Conservation (phyloP, 2,797 vertebrate genomes). For the Denticeps clupeoides region DNA sequence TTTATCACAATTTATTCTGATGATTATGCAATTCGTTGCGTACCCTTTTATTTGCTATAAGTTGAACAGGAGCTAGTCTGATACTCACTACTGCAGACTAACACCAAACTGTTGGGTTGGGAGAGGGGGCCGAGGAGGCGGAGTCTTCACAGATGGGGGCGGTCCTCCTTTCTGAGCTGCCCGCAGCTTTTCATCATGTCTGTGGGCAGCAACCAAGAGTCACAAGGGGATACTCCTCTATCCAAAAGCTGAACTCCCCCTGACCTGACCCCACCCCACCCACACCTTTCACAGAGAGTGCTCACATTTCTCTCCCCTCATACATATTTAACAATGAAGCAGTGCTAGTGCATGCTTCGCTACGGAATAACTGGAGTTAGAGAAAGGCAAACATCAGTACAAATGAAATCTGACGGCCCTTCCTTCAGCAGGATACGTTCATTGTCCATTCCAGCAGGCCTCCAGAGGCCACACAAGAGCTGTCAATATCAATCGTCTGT, state of each 20-base stretch:
- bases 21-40: no score
- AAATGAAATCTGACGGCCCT: neutral
- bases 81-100: constrained; percentile 75
- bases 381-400: neutral
- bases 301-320: neutral
- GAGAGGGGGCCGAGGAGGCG: constrained; percentile 69
- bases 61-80: no score
- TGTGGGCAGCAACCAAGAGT: constrained; percentile 25
- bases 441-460: neutral
- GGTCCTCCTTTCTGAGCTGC: constrained; percentile 43
- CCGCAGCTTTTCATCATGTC: constrained; percentile 65
- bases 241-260: neutral
- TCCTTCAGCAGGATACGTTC: neutral
- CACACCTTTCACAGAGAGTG: no score
- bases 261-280: neutral
- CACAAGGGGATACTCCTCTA: neutral
- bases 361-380: neutral
- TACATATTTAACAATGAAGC: neutral
- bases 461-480: neutral
- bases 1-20: no score
- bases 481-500: neutral
- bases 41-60: no score
- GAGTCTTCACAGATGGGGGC: constrained; percentile 41
- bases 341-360: neutral
- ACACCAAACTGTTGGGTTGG: constrained; percentile 81